Base-by-base conservation (phyloP, 2,888 invertebrate species). In the Antheraea yamamai region DNA sequence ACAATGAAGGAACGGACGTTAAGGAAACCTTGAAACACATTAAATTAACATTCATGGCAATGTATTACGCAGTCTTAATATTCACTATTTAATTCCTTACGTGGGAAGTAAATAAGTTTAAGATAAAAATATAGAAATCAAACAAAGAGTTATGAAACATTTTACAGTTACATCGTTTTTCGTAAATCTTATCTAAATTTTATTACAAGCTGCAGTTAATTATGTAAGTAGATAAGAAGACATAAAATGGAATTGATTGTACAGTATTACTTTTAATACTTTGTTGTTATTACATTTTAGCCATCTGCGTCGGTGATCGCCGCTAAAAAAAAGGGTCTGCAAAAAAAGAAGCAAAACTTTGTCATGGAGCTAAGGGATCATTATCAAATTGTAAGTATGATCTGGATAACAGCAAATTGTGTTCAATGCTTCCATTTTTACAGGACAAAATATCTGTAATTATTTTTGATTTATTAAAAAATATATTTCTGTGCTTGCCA, bases 251-350 rank as follows among this genome's bases (percentile, higher is more conserved):
- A 4, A 52, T 0, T 18, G 18, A 18, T 18, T 52, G 52, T 52
- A 52, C 52, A 18, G 18, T 52, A 52, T 26, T 8, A 64, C 26
- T 64, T 12, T 16, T 64, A 26, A 64, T 26, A 64, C 18, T 26
- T 20, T 26, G 14, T 64, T 64, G 16, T 75, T 72, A 51, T 85
- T n/a, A n/a, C n/a, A 1, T 58, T 84, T 16, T 81, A 95, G 94
- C 91, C 94, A 7, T 96, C 95, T 75, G 92, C 95, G 73, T 95
- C 96, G 70, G 85, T 97, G 71, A 83, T 96, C n/a, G 96, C 96
- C 80, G 96, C 97, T 6, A 97, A 97, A 87, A 96, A 95, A 81
- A 96, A 96, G 81, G 96, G 96, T 51, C 95, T 95, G 78, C 93
- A 95, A 73, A 96, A 95, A 82, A 96, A 96, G 80, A 95, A 95